Base-by-base conservation (phyloP, 2,888 invertebrate genomes). In the Labia minor region DNA sequence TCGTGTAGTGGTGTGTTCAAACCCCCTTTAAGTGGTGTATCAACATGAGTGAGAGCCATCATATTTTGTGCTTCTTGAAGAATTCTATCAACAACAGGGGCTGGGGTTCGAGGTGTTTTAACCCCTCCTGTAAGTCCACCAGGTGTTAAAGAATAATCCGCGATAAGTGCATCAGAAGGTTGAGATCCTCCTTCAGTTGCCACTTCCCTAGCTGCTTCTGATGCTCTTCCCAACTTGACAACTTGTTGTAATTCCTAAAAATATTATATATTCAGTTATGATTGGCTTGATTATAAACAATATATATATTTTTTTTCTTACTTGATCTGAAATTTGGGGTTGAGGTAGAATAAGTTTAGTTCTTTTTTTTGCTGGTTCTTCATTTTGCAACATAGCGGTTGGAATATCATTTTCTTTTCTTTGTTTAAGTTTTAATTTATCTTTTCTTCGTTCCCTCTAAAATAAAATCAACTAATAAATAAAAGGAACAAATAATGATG, bases 61-160 rank as follows among this genome's bases (percentile, higher is more conserved):
- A 99, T 91, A 76, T 99, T 98, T 78, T 98, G 96, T 0, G 98
- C 98, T 79, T 98, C 98, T 85, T 96, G 88, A 69, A 91, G 82
- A 70, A 90, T 86, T 72, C 86, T 82, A 78, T 96, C 95, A 11
- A 89, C 89, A 67, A 87, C 86, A 1, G 86, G 87, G 1, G 90
- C 88, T 1, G 95, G 95, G 0, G 96, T 96, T 68, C 95, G 83
- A 1, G 95, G 94, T 2, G 84, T 84, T 1, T 82, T 73, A 11
- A 80, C 72, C 19, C 88, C 87, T 21, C 85, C 85, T 11, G 85
- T 80, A 33, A 79, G 76, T 65, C 85, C 83, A 1, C 87, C 87
- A 3, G 90, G 85, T 65, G 91, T 86, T 21, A 85, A 76, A 6
- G 90, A 89, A 79, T 97, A 98, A 78, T 97, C 95, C 16, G 92